Percentiles rank a stretch among this genome's conserved stretches.
phyloP scores from a whole-genome alignment of 1,140 invertebrate species.

The Eueides isabella region DNA sequence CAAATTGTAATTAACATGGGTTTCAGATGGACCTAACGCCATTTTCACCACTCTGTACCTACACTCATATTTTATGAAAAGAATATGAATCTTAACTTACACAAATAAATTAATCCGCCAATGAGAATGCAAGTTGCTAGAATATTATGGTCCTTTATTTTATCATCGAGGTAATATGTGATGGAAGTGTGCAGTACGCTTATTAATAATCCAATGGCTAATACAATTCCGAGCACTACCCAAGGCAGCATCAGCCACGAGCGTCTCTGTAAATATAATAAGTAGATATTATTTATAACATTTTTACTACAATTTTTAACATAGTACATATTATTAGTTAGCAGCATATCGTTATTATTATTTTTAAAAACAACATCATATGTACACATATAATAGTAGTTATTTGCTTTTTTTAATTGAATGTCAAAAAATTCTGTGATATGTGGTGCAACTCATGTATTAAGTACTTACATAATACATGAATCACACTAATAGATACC shows the following conservation, averaged over 20 bases:
- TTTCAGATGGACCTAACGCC: no score
- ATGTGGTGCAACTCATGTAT: no score
- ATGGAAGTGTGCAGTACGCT: slow-evolving; percentile 90
- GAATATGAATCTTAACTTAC: slow-evolving; percentile 48
- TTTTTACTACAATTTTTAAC: neutral
- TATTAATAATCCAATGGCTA: slow-evolving; percentile 87
- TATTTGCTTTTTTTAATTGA: no score
- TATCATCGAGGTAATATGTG: slow-evolving; percentile 85
- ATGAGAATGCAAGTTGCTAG: slow-evolving; percentile 64
- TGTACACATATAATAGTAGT: no score
- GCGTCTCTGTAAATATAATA: slow-evolving; percentile 84
- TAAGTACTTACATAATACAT: no score
- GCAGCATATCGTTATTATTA: no score
- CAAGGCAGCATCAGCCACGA: slow-evolving; percentile 91
- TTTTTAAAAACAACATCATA: no score
- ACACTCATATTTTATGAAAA: no score
- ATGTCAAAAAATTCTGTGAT: no score
- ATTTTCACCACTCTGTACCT: no score
- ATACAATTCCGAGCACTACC: slow-evolving; percentile 90
- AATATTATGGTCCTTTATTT: slow-evolving; percentile 51
- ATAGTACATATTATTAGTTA: neutral
- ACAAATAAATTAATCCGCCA: slow-evolving; percentile 69
- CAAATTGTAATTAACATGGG: no score
- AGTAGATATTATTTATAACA: neutral
- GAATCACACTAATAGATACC: neutral